Evolutionary conservation across 2,797 vertebrate genomes (phyloP), one percentile per base, ranked within the genome.

Genomic region (Uromys caudimaculatus): DNA sequence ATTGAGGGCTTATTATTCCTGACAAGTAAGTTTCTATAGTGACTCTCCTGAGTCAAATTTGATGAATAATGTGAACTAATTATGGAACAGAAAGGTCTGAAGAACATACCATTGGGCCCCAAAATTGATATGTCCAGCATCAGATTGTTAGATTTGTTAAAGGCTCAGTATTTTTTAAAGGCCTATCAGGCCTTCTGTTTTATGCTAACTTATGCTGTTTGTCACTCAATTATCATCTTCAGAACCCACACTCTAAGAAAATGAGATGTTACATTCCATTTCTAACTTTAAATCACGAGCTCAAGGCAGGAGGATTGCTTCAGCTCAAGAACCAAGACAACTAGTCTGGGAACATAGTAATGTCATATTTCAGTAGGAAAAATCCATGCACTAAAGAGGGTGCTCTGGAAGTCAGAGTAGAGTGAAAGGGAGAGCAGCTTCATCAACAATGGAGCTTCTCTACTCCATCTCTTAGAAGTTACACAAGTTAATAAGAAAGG

Each of bases 151-250:
- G 16, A 29, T 89, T n/a, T 77, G 1, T 64, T 64, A 67, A 67
- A n/a, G 12, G 83, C 10, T 76, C 78, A 44, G 5, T 4, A 67
- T 77, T 73, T 73, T 85, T 24, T 56, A 60, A 82, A 77, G 79
- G 11, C 9, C 16, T 86, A 6, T 41, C 32, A 44, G 86, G 44
- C 4, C 10, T 23, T 89, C 83, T 9, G 52, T n/a, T 77, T 81
- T 84, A 38, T 75, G n/a, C 16, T 84, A 38, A 12, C 8, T 89
- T 4, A 10, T 96, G 1, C 6, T 52, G 60, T 41, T 60, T 91
- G 54, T 93, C 27, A 62, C 27, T 58, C 67, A 92, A 44, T 83
- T 89, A 23, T 92, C 10, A 32, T 83, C 12, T 76, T 58, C 73
- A 83, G 16, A 84, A 3, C 9, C 32, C 35, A 17, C 29, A 64